Conservation (phyloP, 2,797 vertebrate genomes). For the Tachyglossus aculeatus region DNA sequence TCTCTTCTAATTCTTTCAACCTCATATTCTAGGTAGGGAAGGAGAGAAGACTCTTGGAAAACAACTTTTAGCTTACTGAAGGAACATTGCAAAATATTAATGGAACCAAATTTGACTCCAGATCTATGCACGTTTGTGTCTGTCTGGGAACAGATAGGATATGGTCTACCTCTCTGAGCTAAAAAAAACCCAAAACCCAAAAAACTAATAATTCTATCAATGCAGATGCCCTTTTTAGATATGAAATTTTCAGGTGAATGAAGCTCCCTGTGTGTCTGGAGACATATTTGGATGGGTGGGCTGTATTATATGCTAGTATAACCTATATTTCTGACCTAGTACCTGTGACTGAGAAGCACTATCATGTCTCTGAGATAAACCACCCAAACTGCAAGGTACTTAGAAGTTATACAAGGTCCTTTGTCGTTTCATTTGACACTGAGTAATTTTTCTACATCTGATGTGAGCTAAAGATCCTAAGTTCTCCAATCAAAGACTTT, state of each 20-base stretch:
- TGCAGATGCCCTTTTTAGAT: slow-evolving; percentile 47
- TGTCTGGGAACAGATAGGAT: no score
- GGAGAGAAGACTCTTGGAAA: no score
- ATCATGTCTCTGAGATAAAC: slow-evolving; percentile 64
- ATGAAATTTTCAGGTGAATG: slow-evolving; percentile 59
- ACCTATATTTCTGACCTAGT: slow-evolving; percentile 54
- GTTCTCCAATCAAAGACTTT: slow-evolving; percentile 57
- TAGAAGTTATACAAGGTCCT: slow-evolving; percentile 64
- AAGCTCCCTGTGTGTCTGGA: slow-evolving; percentile 22
- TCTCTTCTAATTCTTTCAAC: no score
- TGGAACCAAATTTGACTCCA: no score
- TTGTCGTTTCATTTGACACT: slow-evolving; percentile 66
- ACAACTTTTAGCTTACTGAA: no score
- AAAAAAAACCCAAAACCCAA: no score
- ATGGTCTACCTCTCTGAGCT: no score
- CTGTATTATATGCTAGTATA: slow-evolving; percentile 42
- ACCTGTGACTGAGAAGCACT: slow-evolving; percentile 61
- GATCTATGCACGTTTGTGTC: no score
- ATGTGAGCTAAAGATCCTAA: slow-evolving; percentile 59
- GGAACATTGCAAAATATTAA: no score
- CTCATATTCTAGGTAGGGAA: no score
- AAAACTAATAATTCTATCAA: slow-evolving; percentile 67
- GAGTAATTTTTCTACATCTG: slow-evolving; percentile 57
- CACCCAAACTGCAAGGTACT: slow-evolving; percentile 54
- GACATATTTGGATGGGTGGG: slow-evolving; percentile 41